Conservation (phyloP, 2,797 vertebrate genomes). For the Gymnoscopelus microlampas region DNA sequence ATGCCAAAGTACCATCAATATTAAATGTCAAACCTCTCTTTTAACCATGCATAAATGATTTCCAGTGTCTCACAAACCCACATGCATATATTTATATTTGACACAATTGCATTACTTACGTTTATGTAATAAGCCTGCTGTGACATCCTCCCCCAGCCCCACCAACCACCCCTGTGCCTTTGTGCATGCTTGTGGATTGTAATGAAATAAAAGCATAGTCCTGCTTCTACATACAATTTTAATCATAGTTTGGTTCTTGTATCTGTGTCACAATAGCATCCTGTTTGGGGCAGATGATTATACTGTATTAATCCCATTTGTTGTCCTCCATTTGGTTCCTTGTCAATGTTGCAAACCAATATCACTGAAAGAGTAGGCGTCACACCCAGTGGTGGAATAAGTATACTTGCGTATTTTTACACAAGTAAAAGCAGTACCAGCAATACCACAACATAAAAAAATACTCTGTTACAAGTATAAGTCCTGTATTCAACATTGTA, state of each 20-base stretch:
- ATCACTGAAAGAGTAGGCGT: not conserved
- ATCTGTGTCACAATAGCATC: constrained; percentile 8
- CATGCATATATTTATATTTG: constrained; percentile 39
- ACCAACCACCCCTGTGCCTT: not conserved
- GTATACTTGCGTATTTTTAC: not conserved
- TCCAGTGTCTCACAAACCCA: constrained; percentile 14
- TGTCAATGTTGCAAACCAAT: constrained; percentile 5
- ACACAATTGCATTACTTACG: constrained; percentile 9
- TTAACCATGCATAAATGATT: constrained; percentile 10
- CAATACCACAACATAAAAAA: no score
- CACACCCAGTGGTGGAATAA: not conserved
- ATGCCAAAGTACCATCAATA: constrained; percentile 15
- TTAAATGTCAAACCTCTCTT: constrained; percentile 9
- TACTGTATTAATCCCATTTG: constrained; percentile 14
- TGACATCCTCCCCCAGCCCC: no score
- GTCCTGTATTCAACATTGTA: no score
- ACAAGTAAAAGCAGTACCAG: no score
- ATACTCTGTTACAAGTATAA: no score
- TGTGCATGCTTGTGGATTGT: constrained; percentile 32
- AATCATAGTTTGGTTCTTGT: constrained; percentile 24
- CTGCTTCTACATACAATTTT: constrained; percentile 50
- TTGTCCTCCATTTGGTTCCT: constrained; percentile 14
- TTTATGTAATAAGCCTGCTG: constrained; percentile 16
- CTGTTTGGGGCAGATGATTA: not conserved
- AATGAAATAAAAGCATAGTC: constrained; percentile 58